Conservation (phyloP, 2,888 invertebrate species). For the Bellardia pandia region DNA sequence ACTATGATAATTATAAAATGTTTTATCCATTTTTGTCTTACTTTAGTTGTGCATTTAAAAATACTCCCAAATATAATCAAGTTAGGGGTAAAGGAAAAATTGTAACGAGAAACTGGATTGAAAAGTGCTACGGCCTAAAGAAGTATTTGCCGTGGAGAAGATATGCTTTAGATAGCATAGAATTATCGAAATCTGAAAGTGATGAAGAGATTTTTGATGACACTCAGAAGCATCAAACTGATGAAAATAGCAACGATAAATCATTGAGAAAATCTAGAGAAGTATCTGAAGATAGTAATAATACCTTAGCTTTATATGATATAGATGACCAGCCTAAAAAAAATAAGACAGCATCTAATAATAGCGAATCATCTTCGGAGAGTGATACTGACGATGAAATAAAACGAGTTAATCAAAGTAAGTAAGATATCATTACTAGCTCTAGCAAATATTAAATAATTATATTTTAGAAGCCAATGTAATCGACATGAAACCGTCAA, state of each 20-base stretch:
- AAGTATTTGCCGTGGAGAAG: slow-evolving; percentile 84
- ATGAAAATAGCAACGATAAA: not conserved
- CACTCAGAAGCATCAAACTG: slow-evolving; percentile 72
- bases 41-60: slow-evolving; percentile 93
- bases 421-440: slow-evolving; percentile 66
- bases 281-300: slow-evolving; percentile 11
- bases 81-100: slow-evolving; percentile 87
- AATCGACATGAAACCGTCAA: not conserved
- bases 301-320: slow-evolving; percentile 34
- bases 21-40: slow-evolving; percentile 19
- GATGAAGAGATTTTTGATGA: slow-evolving; percentile 82
- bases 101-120: slow-evolving; percentile 90
- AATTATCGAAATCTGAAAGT: slow-evolving; percentile 79
- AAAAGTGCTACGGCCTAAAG: slow-evolving; percentile 86
- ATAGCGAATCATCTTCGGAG: slow-evolving; percentile 74
- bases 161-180: slow-evolving; percentile 80
- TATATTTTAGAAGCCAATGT: not conserved
- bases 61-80: slow-evolving; percentile 94
- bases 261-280: not conserved
- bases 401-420: slow-evolving; percentile 77
- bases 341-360: slow-evolving; percentile 32
- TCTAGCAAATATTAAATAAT: not conserved
- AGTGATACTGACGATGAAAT: slow-evolving; percentile 83
- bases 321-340: not conserved
- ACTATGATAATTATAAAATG: not conserved